Percentiles rank a stretch among this genome's conserved stretches.
phyloP scores from a whole-genome alignment of 2,888 invertebrate genomes.

The Meghimatium bilineatum region DNA sequence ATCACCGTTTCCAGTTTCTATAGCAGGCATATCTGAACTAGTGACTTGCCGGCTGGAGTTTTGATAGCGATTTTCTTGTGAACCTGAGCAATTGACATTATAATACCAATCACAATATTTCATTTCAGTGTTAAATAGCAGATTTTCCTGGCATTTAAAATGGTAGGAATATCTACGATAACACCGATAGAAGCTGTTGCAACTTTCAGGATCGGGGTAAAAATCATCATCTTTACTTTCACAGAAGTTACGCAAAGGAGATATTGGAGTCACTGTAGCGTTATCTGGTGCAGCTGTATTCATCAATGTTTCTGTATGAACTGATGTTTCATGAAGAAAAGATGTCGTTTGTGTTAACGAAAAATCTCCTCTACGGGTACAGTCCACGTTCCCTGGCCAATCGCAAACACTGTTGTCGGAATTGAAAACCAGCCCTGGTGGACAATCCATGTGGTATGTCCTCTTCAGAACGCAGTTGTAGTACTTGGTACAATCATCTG shows the following conservation, averaged over 20 bases:
- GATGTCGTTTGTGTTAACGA: background rate
- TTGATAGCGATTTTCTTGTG: background rate
- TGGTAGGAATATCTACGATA: background rate
- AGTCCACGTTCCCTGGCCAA: slow-evolving; percentile 16
- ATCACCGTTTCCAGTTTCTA: too few species aligned
- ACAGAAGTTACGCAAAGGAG: background rate
- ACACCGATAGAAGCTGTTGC: slow-evolving; percentile 28
- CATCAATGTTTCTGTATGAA: too few species aligned
- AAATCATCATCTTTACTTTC: background rate
- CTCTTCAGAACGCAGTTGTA: background rate
- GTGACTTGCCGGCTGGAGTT: background rate
- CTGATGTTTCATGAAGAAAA: background rate
- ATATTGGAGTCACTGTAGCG: background rate
- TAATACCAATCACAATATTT: slow-evolving; percentile 25
- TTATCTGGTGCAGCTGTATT: background rate
- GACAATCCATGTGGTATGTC: background rate
- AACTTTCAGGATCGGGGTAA: slow-evolving; percentile 21
- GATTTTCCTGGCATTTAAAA: background rate
- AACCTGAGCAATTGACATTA: slow-evolving; percentile 1
- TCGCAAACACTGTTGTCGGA: background rate
- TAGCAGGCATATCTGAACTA: background rate
- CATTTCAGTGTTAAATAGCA: background rate
- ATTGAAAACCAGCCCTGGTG: slow-evolving; percentile 3
- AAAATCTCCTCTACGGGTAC: background rate
- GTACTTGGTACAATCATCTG: slow-evolving; percentile 10